phyloP scores from a whole-genome alignment of 2,797 vertebrate species.

The Rhinichthys osculus region DNA sequence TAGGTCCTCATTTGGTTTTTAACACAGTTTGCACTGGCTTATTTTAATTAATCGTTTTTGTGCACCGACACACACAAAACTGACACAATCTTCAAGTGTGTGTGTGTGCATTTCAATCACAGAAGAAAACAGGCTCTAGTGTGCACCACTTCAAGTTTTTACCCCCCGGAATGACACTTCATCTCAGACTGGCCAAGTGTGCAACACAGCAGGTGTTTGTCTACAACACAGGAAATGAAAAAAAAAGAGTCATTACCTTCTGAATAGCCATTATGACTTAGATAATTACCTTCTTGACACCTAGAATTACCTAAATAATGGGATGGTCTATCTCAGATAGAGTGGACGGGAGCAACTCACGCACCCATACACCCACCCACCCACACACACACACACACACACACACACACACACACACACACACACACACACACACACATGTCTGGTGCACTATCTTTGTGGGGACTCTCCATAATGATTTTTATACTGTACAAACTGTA shows the following conservation, averaged over 20 bases:
- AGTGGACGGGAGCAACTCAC: neutral
- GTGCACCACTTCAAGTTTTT: neutral
- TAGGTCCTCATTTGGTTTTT: conserved; percentile 21
- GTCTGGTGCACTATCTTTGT: too few species aligned
- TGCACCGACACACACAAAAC: neutral
- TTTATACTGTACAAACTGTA: too few species aligned
- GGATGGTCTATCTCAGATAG: neutral
- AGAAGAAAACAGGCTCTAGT: conserved; percentile 10
- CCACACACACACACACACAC: too few species aligned
- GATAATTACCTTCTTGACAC: conserved; percentile 18
- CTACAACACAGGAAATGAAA: neutral
- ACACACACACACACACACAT: neutral
- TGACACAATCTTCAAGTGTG: neutral
- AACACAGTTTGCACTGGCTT: conserved; percentile 7
- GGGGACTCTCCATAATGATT: too few species aligned
- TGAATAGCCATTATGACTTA: conserved; percentile 9
- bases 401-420: neutral
- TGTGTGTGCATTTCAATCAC: conserved; percentile 28
- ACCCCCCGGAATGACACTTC: conserved; percentile 15
- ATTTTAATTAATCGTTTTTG: conserved; percentile 19
- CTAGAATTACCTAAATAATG: conserved; percentile 18
- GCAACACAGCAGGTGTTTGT: conserved; percentile 28
- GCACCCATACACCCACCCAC: neutral
- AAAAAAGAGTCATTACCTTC: neutral
- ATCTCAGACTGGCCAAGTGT: conserved; percentile 21